A percentile compares a stretch with the other conserved stretches of the same genome.
These are phyloP conservation scores for Scrobipalpa costella DNA, from an alignment of 2,888 invertebrate species.

Conservation along the genomic window DNA sequence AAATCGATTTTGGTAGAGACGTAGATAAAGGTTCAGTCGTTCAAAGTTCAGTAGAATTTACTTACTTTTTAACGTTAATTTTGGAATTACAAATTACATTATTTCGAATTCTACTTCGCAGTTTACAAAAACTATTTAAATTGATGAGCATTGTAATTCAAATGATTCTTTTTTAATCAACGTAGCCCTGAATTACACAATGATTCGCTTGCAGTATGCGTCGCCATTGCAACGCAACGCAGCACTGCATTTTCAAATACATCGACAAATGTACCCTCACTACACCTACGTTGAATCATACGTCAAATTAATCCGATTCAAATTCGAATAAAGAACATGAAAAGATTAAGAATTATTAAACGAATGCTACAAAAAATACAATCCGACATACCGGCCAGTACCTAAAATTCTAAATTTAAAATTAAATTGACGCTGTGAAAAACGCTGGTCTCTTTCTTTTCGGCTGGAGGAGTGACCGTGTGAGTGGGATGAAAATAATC, in stretches of 20 bases:
- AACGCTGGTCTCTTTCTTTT: conserved; percentile 47
- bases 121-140: conserved; percentile 1
- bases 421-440: conserved; percentile 40
- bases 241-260: conserved; percentile 36
- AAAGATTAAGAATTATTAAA: conserved; percentile 6
- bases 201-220: conserved; percentile 40
- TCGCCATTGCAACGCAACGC: conserved; percentile 36
- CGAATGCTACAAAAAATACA: conserved; percentile 32
- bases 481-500: conserved; percentile 62
- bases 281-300: conserved; percentile 13
- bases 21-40: too few relatives aligned
- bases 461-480: conserved; percentile 13
- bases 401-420: conserved; percentile 55
- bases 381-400: conserved; percentile 38
- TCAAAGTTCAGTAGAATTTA: not conserved
- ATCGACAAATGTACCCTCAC: not conserved
- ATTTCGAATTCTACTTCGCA: not conserved
- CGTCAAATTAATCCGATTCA: not conserved
- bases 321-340: not conserved
- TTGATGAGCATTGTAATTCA: not conserved
- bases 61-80: too few relatives aligned
- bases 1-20: conserved; percentile 2
- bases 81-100: not conserved
- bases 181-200: conserved; percentile 49
- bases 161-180: not conserved